These are phyloP conservation scores for Coptotermes formosanus DNA, from an alignment of 1,140 invertebrate genomes.

Conservation along the genomic window DNA sequence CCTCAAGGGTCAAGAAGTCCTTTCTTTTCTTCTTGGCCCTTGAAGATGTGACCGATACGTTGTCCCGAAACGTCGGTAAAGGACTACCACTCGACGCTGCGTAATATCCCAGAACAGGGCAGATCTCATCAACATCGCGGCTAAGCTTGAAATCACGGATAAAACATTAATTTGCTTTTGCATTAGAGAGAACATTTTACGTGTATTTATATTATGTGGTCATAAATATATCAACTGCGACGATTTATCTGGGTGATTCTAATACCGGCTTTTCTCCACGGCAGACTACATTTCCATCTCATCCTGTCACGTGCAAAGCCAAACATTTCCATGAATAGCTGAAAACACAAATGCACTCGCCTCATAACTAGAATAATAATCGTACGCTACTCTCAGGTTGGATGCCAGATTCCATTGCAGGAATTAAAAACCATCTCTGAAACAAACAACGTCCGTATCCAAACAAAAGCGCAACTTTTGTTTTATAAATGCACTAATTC, in stretches of 20 bases:
- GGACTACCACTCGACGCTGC: too few species aligned
- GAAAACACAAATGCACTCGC: background rate
- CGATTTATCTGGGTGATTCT: background rate
- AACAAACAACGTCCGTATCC: background rate
- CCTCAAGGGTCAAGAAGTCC: too few species aligned
- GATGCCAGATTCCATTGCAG: background rate
- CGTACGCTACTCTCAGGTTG: background rate
- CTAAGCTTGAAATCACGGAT: too few species aligned
- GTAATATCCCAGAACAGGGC: too few species aligned
- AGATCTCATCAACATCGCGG: too few species aligned
- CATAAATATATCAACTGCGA: background rate
- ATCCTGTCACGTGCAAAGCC: background rate
- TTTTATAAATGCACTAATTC: background rate
- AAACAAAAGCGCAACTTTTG: background rate
- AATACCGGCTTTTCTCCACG: background rate
- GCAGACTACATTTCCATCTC: background rate
- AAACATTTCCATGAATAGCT: background rate
- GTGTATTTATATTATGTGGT: background rate
- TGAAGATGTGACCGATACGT: too few species aligned
- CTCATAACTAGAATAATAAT: background rate
- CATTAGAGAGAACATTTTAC: background rate
- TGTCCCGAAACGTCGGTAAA: too few species aligned
- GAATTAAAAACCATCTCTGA: background rate
- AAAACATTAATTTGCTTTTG: too few species aligned
- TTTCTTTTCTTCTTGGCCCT: too few species aligned